Evolutionary conservation across 23 tunicate species (phyloP), one percentile per base, ranked within the genome.

Genomic region (Styela clava): DNA sequence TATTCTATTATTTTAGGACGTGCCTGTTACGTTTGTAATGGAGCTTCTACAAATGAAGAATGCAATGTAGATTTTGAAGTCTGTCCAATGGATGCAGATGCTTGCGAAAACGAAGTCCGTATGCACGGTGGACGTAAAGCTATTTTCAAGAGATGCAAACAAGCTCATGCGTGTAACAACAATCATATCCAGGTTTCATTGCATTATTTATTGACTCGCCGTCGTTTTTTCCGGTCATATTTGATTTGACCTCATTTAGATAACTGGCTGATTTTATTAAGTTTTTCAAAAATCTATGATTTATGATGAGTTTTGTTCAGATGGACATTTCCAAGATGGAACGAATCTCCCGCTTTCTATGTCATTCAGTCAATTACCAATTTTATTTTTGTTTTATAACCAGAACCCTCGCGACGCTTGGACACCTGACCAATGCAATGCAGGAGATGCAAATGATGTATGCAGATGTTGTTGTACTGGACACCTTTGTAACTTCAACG

Each of bases 391-490:
- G 63, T 56, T 7, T 16, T 18, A 27, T 65, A 24, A 5, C 18
- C 83, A 95, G 93, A 94, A 94, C 63, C 98, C 93, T 61, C 69
- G 91, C n/a, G 33, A 29, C 26, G 97, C 97, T 12, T 92, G 80
- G 82, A 5, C 52, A 30, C 98, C 98, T 56, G 64, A 79, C 27
- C 99, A 96, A 78, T 96, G 99, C 63, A 96, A 96, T 81, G 73
- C 62, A 35, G 89, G 51, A 24, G 67, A 28, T 22, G 87, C 52
- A 12, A 96, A 96, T 78, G 84, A 85, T 52, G 99, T 96, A 28
- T 96, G 99, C 94, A 74, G 99, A 77, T 96, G 99, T 72, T 96
- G 99, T 52, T 96, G 99, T 69, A 35, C 86, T 9, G 94, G 99
- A 37, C 92, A 89, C 79, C 77, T 86, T 30, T 96, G 99, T 79